Evolutionary conservation across 2,888 invertebrate genomes (phyloP).

Genomic region (Melanostoma scalare): DNA sequence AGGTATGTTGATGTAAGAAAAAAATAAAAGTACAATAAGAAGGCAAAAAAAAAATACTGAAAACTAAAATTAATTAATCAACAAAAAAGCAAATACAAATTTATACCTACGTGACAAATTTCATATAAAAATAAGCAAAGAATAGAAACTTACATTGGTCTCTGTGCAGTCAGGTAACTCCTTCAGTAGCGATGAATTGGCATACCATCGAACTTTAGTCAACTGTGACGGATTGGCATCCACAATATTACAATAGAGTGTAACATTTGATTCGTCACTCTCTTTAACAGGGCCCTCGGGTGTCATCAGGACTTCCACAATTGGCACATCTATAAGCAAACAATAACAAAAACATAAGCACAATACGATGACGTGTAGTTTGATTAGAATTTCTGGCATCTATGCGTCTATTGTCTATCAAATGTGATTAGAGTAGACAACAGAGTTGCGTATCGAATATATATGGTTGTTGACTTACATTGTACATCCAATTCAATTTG

Average conservation of each 20-base stretch:
- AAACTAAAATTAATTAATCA: constrained; percentile 14
- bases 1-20: no score
- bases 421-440: not conserved
- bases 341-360: constrained; percentile 34
- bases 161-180: constrained; percentile 90
- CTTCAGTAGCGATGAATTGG: constrained; percentile 91
- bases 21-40: not conserved
- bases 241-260: constrained; percentile 90
- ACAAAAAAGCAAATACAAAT: not conserved
- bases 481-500: constrained; percentile 90
- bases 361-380: not conserved
- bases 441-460: not conserved
- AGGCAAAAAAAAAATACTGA: constrained; percentile 5
- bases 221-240: constrained; percentile 90
- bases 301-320: constrained; percentile 89
- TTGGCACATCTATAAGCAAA: constrained; percentile 87
- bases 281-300: constrained; percentile 90
- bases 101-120: not conserved
- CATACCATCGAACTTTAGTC: constrained; percentile 92
- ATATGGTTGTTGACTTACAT: constrained; percentile 85
- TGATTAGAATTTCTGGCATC: constrained; percentile 10
- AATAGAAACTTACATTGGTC: constrained; percentile 77
- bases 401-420: not conserved
- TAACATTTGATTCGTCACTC: constrained; percentile 90
- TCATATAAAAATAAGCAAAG: no score